phyloP scores from a whole-genome alignment of 2,113 vertebrate species.

The Trichechus manatus region DNA sequence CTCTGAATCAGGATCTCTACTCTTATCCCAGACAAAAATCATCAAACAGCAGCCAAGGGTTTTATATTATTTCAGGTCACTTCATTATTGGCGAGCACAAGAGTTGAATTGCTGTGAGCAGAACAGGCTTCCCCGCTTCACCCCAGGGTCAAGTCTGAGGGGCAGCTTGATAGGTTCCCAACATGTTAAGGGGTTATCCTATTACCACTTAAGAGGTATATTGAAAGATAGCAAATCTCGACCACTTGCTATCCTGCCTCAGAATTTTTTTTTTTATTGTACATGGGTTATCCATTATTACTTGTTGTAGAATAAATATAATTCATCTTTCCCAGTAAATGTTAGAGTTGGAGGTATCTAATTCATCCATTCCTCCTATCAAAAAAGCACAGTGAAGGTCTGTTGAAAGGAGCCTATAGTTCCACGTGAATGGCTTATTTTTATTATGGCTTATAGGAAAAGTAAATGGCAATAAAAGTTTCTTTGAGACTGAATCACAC shows the following conservation, averaged over 20 bases:
- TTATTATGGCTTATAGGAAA: slow-evolving; percentile 55
- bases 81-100: slow-evolving; percentile 98
- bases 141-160: slow-evolving; percentile 98
- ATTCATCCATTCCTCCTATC: slow-evolving; percentile 85
- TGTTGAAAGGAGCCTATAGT: slow-evolving; percentile 69
- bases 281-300: slow-evolving; percentile 94
- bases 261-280: slow-evolving; percentile 90
- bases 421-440: slow-evolving; percentile 58
- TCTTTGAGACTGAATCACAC: slow-evolving; percentile 73
- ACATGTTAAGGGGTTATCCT: slow-evolving; percentile 98
- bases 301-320: slow-evolving; percentile 93
- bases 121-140: slow-evolving; percentile 96
- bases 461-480: slow-evolving; percentile 72
- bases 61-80: slow-evolving; percentile 99
- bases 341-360: slow-evolving; percentile 88
- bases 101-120: slow-evolving; percentile 97
- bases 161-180: slow-evolving; percentile 98
- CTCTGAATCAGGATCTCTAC: slow-evolving; percentile 99
- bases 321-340: slow-evolving; percentile 93
- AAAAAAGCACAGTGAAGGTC: slow-evolving; percentile 84
- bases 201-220: slow-evolving; percentile 99
- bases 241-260: slow-evolving; percentile 92
- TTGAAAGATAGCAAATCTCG: slow-evolving; percentile 99
- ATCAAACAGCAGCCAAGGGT: slow-evolving; percentile 96
- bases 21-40: slow-evolving; percentile 99